Conservation (phyloP, 37 sponge, comb jelly and placozoan species). For the Cliona cf. orientalis region DNA sequence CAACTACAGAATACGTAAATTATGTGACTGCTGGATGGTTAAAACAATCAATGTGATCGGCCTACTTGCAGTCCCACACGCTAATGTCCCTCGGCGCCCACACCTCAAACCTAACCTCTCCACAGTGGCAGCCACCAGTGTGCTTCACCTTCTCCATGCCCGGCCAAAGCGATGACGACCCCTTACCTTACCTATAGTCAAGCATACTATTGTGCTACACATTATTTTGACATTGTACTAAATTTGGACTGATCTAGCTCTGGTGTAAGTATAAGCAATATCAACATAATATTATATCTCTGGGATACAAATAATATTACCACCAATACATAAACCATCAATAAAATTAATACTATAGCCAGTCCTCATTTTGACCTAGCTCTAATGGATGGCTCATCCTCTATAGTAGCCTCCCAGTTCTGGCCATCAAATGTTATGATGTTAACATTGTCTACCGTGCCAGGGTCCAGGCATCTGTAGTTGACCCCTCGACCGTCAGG, state of each 20-base stretch:
- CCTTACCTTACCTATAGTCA: too few relatives aligned
- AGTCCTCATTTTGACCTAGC: too few relatives aligned
- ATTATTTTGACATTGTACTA: too few relatives aligned
- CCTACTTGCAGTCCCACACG: constrained; percentile 86
- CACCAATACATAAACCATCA: too few relatives aligned
- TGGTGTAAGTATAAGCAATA: too few relatives aligned
- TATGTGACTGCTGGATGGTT: constrained; percentile 2
- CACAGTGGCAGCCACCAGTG: constrained; percentile 94
- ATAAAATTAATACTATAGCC: too few relatives aligned
- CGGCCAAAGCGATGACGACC: too few relatives aligned
- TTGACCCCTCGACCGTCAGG: constrained; percentile 88
- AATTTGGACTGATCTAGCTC: too few relatives aligned
- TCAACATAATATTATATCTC: too few relatives aligned
- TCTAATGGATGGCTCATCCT: too few relatives aligned
- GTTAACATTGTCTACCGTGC: constrained; percentile 53
- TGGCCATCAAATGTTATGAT: constrained; percentile 77
- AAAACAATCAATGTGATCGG: background rate
- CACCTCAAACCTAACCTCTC: constrained; percentile 86
- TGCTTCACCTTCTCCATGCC: constrained; percentile 69
- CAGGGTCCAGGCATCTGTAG: constrained; percentile 77
- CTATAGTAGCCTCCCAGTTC: constrained; percentile 85
- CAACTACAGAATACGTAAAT: constrained; percentile 55
- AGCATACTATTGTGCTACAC: too few relatives aligned
- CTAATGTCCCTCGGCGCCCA: constrained; percentile 71
- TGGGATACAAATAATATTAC: too few relatives aligned